phyloP scores from a whole-genome alignment of 2,797 vertebrate genomes.

The Kryptopterus vitreolus region DNA sequence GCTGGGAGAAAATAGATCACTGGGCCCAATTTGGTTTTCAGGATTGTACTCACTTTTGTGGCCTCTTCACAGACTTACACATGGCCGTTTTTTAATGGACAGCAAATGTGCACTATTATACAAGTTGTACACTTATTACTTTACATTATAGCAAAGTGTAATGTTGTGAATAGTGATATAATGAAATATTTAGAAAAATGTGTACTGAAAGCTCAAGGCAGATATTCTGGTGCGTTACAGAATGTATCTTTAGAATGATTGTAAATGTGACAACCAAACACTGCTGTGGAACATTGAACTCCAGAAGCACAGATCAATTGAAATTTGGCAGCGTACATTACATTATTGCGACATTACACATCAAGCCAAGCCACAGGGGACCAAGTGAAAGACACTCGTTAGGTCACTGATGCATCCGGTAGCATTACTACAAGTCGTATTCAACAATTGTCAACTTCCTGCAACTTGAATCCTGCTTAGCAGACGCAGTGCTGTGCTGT shows the following conservation, averaged over 20 bases:
- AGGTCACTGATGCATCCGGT: slow-evolving; percentile 4
- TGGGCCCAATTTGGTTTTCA: no score
- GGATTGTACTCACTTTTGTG: no score
- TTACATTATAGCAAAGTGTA: no score
- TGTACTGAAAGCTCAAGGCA: background rate
- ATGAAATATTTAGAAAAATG: no score
- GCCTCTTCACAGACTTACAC: no score
- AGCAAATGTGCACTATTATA: no score
- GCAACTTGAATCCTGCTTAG: slow-evolving; percentile 8
- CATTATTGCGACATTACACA: background rate
- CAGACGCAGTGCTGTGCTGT: background rate
- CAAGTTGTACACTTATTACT: no score
- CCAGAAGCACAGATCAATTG: background rate
- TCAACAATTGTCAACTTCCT: slow-evolving; percentile 33
- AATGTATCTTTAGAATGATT: background rate
- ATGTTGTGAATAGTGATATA: no score
- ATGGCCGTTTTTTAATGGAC: no score
- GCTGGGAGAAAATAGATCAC: no score
- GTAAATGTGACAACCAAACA: background rate
- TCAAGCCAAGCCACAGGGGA: background rate
- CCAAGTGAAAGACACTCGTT: slow-evolving; percentile 15
- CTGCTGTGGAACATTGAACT: background rate
- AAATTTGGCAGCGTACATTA: background rate
- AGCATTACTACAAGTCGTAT: slow-evolving; percentile 21
- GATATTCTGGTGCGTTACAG: background rate